Evolutionary conservation across 2,888 invertebrate species (phyloP).

Genomic region (Argynnis bischoffii): DNA sequence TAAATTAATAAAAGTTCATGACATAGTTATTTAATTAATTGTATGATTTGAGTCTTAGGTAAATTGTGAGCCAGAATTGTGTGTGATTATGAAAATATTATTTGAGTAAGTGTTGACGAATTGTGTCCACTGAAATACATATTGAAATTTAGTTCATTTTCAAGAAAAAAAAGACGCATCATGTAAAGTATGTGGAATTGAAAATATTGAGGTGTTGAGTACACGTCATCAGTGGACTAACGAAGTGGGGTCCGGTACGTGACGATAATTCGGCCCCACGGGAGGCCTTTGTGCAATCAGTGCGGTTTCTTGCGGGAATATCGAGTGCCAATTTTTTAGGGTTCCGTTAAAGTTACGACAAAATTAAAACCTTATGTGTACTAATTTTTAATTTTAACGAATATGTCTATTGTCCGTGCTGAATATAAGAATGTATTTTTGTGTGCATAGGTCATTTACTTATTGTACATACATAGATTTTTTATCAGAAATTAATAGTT

Average conservation of each 20-base stretch:
- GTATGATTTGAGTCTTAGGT: too few relatives aligned
- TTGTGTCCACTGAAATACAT: neutral
- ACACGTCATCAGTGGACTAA: slow-evolving; percentile 59
- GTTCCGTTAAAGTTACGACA: slow-evolving; percentile 27
- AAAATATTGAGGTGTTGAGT: slow-evolving; percentile 45
- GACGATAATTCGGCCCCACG: slow-evolving; percentile 75
- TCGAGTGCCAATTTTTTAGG: slow-evolving; percentile 52
- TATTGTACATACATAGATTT: too few relatives aligned
- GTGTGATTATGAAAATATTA: neutral
- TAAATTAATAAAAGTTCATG: too few relatives aligned
- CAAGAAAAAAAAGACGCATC: slow-evolving; percentile 26
- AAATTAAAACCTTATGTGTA: neutral
- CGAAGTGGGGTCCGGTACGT: slow-evolving; percentile 73
- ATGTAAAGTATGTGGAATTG: slow-evolving; percentile 43
- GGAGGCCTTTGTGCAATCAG: slow-evolving; percentile 80
- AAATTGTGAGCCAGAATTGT: too few relatives aligned
- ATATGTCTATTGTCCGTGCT: too few relatives aligned
- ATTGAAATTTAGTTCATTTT: slow-evolving; percentile 7
- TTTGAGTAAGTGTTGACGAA: neutral
- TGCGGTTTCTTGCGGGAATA: slow-evolving; percentile 68
- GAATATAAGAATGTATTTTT: too few relatives aligned
- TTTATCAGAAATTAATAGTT: too few relatives aligned
- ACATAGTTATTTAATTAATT: too few relatives aligned
- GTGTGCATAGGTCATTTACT: too few relatives aligned
- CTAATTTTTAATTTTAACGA: too few relatives aligned